Percentiles rank a stretch among this genome's conserved stretches.
These are phyloP conservation scores for Rafetus swinhoei DNA, from an alignment of 2,113 vertebrate genomes.

Conservation along the genomic window DNA sequence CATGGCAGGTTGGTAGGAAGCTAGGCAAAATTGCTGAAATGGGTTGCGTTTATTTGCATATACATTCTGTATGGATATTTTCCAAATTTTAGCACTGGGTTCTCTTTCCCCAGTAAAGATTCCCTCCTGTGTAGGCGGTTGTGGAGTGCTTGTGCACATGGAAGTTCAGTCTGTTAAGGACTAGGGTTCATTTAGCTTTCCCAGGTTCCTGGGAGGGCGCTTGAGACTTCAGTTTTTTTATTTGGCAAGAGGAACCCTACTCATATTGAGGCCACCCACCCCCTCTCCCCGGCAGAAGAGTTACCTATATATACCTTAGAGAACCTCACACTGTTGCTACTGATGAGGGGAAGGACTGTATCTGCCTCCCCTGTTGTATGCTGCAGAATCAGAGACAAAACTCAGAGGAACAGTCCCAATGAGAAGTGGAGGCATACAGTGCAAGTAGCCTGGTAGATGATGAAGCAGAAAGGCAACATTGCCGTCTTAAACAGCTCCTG, in stretches of 20 bases:
- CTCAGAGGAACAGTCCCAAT: background rate
- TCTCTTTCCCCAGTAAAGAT: fast-evolving
- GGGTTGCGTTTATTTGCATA: background rate
- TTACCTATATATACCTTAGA: background rate
- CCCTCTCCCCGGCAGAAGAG: background rate
- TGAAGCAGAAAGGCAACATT: background rate
- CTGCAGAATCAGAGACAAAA: background rate
- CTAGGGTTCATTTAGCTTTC: fast-evolving
- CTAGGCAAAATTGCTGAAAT: background rate
- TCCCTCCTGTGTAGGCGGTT: fast-evolving
- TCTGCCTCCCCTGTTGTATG: background rate
- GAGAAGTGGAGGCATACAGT: background rate
- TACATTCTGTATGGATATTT: background rate
- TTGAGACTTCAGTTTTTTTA: background rate
- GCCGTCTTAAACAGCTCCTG: background rate
- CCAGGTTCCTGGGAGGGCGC: background rate
- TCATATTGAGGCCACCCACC: background rate
- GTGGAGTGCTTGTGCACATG: background rate
- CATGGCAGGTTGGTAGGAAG: background rate
- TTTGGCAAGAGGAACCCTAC: background rate
- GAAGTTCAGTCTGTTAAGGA: fast-evolving
- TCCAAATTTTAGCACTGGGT: background rate
- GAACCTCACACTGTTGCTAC: background rate
- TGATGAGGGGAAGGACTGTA: background rate
- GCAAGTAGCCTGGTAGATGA: background rate